A percentile compares a stretch with the other conserved stretches of the same genome.
Conservation (phyloP, 2,888 invertebrate species). For the Encarsia formosa region DNA sequence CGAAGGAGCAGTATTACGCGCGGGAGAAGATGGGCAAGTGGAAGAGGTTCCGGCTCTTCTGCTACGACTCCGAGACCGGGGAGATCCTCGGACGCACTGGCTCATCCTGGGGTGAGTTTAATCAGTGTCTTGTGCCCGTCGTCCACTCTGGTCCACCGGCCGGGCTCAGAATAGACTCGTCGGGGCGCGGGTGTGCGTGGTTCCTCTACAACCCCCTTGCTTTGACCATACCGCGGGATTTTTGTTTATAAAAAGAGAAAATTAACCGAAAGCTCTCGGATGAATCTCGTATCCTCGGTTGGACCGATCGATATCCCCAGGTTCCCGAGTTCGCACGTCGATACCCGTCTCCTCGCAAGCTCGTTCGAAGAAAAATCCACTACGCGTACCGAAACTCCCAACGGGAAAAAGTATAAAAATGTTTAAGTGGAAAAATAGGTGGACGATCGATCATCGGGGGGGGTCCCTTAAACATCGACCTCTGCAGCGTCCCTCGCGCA, state of each 20-base stretch:
- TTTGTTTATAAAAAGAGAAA: too few relatives aligned
- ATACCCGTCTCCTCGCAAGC: too few relatives aligned
- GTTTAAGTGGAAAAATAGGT: too few relatives aligned
- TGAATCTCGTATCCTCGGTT: too few relatives aligned
- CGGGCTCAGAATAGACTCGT: not conserved
- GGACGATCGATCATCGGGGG: not conserved
- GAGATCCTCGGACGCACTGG: constrained; percentile 90
- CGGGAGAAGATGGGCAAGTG: constrained; percentile 73
- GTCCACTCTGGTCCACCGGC: not conserved
- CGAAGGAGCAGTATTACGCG: constrained; percentile 75
- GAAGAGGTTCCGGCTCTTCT: constrained; percentile 79
- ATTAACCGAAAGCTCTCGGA: too few relatives aligned
- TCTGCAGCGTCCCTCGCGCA: not conserved
- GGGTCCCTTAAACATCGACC: not conserved
- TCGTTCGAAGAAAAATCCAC: too few relatives aligned
- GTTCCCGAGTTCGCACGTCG: not conserved
- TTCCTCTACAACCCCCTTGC: too few relatives aligned
- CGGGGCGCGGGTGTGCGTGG: too few relatives aligned
- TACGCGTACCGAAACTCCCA: too few relatives aligned
- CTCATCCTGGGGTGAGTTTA: constrained; percentile 88
- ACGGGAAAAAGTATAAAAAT: too few relatives aligned
- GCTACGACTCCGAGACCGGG: constrained; percentile 89
- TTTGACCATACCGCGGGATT: too few relatives aligned
- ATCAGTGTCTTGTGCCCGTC: too few relatives aligned
- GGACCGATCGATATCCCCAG: not conserved